Percentiles rank a stretch among this genome's conserved stretches.
Conservation (phyloP, 1,140 invertebrate genomes). For the Berghia stephanieae region DNA sequence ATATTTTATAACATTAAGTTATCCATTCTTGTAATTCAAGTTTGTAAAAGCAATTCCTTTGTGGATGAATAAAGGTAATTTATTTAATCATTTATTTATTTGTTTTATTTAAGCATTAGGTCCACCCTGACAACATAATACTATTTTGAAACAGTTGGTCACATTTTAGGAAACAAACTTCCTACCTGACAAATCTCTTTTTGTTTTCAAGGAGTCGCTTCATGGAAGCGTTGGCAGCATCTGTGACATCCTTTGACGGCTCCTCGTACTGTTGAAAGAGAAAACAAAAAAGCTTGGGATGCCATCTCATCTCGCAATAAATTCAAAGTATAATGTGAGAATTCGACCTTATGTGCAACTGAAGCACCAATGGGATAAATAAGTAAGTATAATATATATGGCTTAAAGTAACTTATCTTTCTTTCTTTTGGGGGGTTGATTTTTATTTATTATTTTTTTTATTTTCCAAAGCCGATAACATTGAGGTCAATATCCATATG, state of each 20-base stretch:
- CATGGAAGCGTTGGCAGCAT: constrained; percentile 44
- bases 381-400: not conserved
- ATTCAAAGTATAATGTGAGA: not conserved
- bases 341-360: not conserved
- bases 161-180: constrained; percentile 35
- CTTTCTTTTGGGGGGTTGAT: too few species aligned
- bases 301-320: not conserved
- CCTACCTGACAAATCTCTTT: constrained; percentile 38
- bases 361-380: not conserved
- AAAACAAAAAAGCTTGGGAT: not conserved
- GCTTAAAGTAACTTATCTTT: not conserved
- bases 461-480: too few species aligned
- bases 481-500: too few species aligned
- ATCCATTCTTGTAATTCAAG: constrained; percentile 6
- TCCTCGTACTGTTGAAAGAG: constrained; percentile 56
- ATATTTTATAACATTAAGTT: not conserved
- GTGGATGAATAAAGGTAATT: not conserved
- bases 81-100: not conserved
- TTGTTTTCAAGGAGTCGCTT: constrained; percentile 54
- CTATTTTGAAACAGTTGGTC: constrained; percentile 41
- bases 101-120: not conserved
- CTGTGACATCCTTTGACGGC: constrained; percentile 53
- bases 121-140: constrained; percentile 41
- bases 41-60: not conserved
- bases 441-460: too few species aligned